phyloP scores from a whole-genome alignment of 2,113 vertebrate species.

The Mustelus asterias region DNA sequence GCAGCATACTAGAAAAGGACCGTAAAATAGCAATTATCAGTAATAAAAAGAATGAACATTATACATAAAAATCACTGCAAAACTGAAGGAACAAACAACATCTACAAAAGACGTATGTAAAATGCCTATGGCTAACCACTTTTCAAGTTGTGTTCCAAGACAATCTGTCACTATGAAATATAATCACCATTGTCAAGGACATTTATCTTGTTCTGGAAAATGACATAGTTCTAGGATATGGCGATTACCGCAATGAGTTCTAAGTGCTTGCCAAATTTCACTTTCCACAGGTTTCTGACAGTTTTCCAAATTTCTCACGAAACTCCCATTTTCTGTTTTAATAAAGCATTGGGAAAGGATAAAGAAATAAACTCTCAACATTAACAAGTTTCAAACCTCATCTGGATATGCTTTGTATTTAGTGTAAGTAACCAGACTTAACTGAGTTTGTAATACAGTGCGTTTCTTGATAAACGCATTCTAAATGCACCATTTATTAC shows the following conservation, averaged over 20 bases:
- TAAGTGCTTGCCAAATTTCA: slow-evolving; percentile 16
- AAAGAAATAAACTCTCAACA: background rate
- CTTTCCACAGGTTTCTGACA: background rate
- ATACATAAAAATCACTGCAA: background rate
- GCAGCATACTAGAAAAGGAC: background rate
- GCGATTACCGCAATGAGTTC: background rate
- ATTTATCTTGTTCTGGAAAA: slow-evolving; percentile 28
- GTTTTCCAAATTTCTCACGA: background rate
- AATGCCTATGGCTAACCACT: background rate
- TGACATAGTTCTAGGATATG: background rate
- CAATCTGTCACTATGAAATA: background rate
- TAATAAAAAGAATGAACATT: background rate
- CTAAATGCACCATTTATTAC: slow-evolving; percentile 6
- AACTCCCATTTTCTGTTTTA: background rate
- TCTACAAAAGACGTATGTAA: background rate
- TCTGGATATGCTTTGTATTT: background rate
- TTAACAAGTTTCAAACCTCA: background rate
- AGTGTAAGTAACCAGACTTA: background rate
- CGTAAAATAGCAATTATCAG: background rate
- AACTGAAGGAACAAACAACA: background rate
- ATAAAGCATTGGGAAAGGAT: no score
- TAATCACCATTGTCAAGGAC: slow-evolving; percentile 16
- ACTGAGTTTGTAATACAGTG: background rate
- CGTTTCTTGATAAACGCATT: background rate
- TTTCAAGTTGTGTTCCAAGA: background rate